Conservation (phyloP, 1,140 invertebrate species). For the Gryllus bimaculatus region DNA sequence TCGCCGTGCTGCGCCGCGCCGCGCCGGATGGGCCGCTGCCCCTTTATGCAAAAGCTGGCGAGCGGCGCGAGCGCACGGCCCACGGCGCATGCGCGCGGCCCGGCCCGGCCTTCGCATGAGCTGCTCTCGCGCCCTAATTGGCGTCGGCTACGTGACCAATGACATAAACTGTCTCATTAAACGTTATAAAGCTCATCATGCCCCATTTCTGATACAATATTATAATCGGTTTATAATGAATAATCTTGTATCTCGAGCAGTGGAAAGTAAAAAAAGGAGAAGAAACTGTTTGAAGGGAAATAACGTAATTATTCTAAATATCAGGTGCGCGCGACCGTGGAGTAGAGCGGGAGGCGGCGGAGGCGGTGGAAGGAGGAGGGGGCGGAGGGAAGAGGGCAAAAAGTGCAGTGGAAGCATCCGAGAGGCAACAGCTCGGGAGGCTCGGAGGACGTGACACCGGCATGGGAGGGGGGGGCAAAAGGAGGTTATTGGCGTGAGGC, state of each 20-base stretch:
- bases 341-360: no score
- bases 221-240: not conserved
- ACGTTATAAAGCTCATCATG: not conserved
- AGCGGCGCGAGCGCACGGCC: not conserved
- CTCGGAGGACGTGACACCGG: no score
- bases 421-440: no score
- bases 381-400: no score
- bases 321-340: not conserved
- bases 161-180: not conserved
- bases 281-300: not conserved
- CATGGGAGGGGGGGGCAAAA: no score
- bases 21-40: no score
- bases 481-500: no score
- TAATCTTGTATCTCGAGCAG: not conserved
- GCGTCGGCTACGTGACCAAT: not conserved
- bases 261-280: not conserved
- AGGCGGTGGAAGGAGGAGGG: no score
- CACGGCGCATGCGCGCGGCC: conserved; percentile 8
- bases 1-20: no score
- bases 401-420: no score
- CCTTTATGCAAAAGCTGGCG: no score
- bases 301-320: not conserved
- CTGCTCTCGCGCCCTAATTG: not conserved
- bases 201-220: not conserved
- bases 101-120: not conserved